A percentile compares a stretch with the other conserved stretches of the same genome.
phyloP scores from a whole-genome alignment of 2,888 invertebrate species.

The Athripsodes cinereus region DNA sequence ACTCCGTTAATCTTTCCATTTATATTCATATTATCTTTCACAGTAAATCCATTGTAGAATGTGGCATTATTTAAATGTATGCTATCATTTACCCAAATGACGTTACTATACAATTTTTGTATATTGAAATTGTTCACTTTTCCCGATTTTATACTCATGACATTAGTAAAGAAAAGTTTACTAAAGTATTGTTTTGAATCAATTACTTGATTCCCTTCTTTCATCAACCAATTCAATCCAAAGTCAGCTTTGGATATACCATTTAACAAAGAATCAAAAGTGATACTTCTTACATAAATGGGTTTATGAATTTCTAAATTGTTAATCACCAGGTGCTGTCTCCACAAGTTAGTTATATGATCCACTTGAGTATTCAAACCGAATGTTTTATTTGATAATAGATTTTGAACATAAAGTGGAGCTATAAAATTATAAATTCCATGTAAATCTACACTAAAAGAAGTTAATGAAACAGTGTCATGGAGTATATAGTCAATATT shows the following conservation, averaged over 20 bases:
- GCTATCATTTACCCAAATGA: constrained; percentile 37
- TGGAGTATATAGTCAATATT: constrained; percentile 32
- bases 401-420: constrained; percentile 6
- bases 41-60: constrained; percentile 34
- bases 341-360: constrained; percentile 17
- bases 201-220: constrained; percentile 34
- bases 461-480: constrained; percentile 31
- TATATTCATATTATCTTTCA: constrained; percentile 29
- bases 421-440: constrained; percentile 2
- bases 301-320: constrained; percentile 25
- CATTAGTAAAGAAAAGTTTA: constrained; percentile 34
- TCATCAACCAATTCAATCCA: constrained; percentile 38
- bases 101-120: constrained; percentile 33
- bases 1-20: constrained; percentile 36
- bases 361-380: constrained; percentile 20
- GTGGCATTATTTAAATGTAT: constrained; percentile 35
- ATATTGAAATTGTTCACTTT: constrained; percentile 38
- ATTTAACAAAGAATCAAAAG: constrained; percentile 39
- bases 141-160: constrained; percentile 34
- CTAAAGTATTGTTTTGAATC: constrained; percentile 31
- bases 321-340: constrained; percentile 24
- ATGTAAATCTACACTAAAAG: constrained; percentile 5
- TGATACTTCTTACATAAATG: constrained; percentile 37
- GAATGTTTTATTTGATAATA: constrained; percentile 16
- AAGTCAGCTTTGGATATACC: constrained; percentile 38